These are phyloP conservation scores for Tenodera sinensis DNA, from an alignment of 2,888 invertebrate genomes.

Conservation along the genomic window DNA sequence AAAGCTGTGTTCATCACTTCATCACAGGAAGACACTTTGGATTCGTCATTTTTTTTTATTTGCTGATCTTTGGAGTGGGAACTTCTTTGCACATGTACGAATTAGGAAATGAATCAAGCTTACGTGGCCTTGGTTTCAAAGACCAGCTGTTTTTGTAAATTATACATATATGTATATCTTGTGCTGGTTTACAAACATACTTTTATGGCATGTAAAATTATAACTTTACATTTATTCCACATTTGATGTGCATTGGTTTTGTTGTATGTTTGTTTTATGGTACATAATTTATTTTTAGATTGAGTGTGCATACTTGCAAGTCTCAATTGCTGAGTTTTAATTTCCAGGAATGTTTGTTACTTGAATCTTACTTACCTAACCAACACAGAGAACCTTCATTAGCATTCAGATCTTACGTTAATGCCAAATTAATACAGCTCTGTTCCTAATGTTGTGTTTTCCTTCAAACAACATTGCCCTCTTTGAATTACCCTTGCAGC, in stretches of 20 bases:
- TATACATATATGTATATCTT: neutral
- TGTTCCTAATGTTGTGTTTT: neutral
- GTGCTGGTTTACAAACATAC: neutral
- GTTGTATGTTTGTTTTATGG: neutral
- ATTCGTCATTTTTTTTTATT: neutral
- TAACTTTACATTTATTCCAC: neutral
- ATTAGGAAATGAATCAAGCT: neutral
- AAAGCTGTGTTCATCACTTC: neutral
- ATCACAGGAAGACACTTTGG: conserved; percentile 24
- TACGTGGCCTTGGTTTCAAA: neutral
- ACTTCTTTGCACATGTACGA: neutral
- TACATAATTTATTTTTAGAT: neutral
- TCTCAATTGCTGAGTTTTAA: conserved; percentile 1
- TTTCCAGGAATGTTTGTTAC: conserved; percentile 25
- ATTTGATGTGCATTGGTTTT: neutral
- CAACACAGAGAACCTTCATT: neutral
- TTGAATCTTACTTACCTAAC: neutral
- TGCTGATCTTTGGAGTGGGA: neutral
- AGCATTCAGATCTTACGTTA: neutral
- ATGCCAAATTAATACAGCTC: neutral
- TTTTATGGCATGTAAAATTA: neutral
- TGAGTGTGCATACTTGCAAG: neutral
- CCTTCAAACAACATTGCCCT: neutral
- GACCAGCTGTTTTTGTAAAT: neutral
- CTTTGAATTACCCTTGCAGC: neutral